Evolutionary conservation across 1,140 invertebrate species (phyloP).

Genomic region (Achroia grisella): DNA sequence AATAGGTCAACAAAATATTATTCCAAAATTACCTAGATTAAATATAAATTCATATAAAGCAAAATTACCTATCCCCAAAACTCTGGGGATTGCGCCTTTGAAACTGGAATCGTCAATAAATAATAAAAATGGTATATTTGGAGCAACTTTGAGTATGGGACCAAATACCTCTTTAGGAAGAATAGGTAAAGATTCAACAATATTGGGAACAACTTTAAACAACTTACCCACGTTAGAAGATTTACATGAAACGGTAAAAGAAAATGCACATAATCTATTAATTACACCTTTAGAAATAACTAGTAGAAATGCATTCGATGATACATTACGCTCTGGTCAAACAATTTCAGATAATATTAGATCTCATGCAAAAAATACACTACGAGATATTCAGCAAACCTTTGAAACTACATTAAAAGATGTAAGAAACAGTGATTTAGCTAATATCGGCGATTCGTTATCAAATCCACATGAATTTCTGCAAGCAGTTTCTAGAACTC

Average conservation of each 20-base stretch:
- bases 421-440: conserved; percentile 6
- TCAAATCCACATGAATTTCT: conserved; percentile 22
- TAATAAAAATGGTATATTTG: conserved; percentile 15
- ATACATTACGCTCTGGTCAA: conserved; percentile 12
- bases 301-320: conserved; percentile 10
- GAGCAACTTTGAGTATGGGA: conserved; percentile 7
- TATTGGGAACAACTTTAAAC: not conserved
- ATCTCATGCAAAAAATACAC: conserved; percentile 15
- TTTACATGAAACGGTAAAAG: conserved; percentile 8
- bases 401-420: conserved; percentile 18
- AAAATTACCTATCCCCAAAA: conserved; percentile 27
- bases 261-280: conserved; percentile 13
- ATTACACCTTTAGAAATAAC: conserved; percentile 8
- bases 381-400: conserved; percentile 13
- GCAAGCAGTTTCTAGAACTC: conserved; percentile 20
- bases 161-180: conserved; percentile 4
- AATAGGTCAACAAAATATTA: conserved; percentile 1
- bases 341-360: conserved; percentile 12
- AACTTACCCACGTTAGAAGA: conserved; percentile 17
- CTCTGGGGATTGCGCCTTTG: conserved; percentile 22
- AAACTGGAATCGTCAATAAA: conserved; percentile 15
- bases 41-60: conserved; percentile 25
- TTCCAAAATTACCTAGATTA: conserved; percentile 9
- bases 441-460: conserved; percentile 4
- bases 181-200: not conserved